phyloP scores from a whole-genome alignment of 2,113 vertebrate genomes.

The Callospermophilus lateralis region DNA sequence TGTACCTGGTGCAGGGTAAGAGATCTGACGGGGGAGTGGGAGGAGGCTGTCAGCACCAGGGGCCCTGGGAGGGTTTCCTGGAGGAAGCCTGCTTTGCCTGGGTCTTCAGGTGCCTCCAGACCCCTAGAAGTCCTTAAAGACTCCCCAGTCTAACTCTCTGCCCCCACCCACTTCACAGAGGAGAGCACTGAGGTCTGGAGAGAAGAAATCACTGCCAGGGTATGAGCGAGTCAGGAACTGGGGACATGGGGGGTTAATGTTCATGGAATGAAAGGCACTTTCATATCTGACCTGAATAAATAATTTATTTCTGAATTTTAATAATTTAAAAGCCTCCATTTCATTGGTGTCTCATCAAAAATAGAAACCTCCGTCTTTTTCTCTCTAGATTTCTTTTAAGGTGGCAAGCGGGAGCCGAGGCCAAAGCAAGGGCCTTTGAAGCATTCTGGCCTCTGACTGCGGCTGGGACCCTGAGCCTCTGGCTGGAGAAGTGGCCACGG shows the following conservation, averaged over 20 bases:
- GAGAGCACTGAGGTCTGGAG: background rate
- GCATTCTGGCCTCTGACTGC: background rate
- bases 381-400: slow-evolving; percentile 50
- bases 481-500: background rate
- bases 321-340: slow-evolving; percentile 67
- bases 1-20: background rate
- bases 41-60: too few species aligned
- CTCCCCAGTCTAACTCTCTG: too few species aligned
- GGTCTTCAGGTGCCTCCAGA: background rate
- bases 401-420: background rate
- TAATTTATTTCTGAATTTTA: slow-evolving; percentile 73
- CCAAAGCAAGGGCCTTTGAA: background rate
- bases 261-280: background rate
- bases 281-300: slow-evolving; percentile 71
- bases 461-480: rapidly evolving
- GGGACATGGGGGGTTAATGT: rapidly evolving
- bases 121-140: background rate
- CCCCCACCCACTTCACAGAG: background rate
- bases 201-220: background rate
- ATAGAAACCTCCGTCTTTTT: slow-evolving; percentile 68
- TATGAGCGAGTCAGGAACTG: background rate
- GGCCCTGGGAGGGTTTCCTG: background rate
- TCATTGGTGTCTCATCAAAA: slow-evolving; percentile 37
- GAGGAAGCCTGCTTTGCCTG: background rate
- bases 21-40: background rate